Evolutionary conservation across 2,797 vertebrate genomes (phyloP).

Genomic region (Intellagama lesueurii): DNA sequence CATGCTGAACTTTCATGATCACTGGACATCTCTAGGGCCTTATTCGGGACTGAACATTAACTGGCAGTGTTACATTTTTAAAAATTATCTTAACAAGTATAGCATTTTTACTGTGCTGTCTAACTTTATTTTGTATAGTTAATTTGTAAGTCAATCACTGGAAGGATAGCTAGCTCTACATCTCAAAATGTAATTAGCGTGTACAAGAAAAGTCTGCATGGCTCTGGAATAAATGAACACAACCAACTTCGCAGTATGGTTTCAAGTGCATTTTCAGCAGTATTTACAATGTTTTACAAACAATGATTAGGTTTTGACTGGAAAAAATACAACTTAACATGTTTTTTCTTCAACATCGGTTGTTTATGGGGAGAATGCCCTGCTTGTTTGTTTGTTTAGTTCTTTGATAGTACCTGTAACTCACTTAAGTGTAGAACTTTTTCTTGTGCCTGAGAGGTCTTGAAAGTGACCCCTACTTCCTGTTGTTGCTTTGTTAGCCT

Average conservation of each 20-base stretch:
- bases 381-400: no score
- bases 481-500: no score
- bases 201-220: neutral
- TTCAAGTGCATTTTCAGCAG: neutral
- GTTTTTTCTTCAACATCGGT: no score
- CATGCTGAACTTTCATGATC: conserved; percentile 42
- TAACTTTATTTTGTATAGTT: conserved; percentile 35
- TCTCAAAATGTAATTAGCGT: conserved; percentile 10
- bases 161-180: neutral
- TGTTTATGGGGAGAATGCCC: no score
- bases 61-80: conserved; percentile 48
- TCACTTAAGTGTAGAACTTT: no score
- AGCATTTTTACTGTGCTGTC: conserved; percentile 30
- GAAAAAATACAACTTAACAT: no score
- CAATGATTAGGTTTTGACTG: no score
- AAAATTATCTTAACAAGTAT: neutral
- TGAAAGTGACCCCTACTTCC: no score
- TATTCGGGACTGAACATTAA: conserved; percentile 43
- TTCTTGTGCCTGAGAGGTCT: no score
- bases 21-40: conserved; percentile 42
- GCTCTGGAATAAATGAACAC: neutral
- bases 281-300: neutral
- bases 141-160: conserved; percentile 13
- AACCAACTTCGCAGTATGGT: neutral
- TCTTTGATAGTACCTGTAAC: no score